Percentiles rank a stretch among this genome's conserved stretches.
Evolutionary conservation across 1,140 invertebrate species (phyloP).

Genomic region (Panagrolaimus sp.): DNA sequence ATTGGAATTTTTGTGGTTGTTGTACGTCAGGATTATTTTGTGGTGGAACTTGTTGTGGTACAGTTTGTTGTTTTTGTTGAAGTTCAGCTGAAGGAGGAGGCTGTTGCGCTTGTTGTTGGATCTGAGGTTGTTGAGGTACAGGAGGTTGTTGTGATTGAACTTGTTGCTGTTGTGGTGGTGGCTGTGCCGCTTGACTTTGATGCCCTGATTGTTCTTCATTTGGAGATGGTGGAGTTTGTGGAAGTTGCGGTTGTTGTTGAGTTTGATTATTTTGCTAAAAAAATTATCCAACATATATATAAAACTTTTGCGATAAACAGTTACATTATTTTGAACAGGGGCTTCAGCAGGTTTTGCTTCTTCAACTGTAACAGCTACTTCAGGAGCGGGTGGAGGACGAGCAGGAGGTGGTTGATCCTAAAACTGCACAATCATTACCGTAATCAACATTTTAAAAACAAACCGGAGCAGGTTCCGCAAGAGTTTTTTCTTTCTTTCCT

Average conservation of each 20-base stretch:
- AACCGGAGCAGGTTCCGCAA: neutral
- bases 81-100: neutral
- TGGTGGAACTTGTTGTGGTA: neutral
- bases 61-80: neutral
- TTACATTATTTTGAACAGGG: neutral
- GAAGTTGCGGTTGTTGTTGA: too few species aligned
- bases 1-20: conserved; percentile 8
- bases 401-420: neutral
- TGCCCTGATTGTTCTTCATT: too few species aligned
- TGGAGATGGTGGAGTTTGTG: too few species aligned
- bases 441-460: conserved; percentile 10
- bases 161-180: neutral
- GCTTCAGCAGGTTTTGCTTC: neutral
- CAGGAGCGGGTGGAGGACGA: neutral
- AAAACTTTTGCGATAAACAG: neutral
- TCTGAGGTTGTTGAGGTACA: too few species aligned
- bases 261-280: too few species aligned
- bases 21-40: neutral
- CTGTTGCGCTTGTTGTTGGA: neutral
- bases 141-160: too few species aligned
- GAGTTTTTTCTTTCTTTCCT: neutral
- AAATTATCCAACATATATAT: neutral
- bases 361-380: neutral
- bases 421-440: neutral
- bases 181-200: too few species aligned